phyloP scores from a whole-genome alignment of 2,113 vertebrate species.

The Zootoca vivipara region DNA sequence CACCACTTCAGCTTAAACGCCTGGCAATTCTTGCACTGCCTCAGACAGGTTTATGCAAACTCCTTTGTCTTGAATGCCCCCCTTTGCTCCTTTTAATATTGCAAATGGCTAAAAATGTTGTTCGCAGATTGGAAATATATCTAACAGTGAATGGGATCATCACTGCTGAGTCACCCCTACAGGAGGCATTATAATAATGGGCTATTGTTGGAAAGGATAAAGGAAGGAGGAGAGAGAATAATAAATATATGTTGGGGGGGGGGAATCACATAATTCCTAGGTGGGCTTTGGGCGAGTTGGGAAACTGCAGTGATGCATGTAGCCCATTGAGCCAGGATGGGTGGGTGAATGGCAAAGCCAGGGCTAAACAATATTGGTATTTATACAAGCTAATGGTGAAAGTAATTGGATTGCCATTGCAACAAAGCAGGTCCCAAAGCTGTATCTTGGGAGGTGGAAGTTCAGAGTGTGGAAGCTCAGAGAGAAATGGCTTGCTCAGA shows the following conservation, averaged over 20 bases:
- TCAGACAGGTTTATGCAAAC: constrained; percentile 6
- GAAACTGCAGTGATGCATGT: too few species aligned
- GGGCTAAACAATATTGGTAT: too few species aligned
- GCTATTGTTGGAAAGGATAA: constrained; percentile 64
- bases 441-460: too few species aligned
- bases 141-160: constrained; percentile 61
- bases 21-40: constrained; percentile 7
- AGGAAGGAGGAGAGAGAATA: not conserved
- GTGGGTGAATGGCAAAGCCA: too few species aligned
- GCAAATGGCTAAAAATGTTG: constrained; percentile 14
- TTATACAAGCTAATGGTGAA: too few species aligned
- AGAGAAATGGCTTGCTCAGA: too few species aligned
- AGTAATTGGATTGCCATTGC: too few species aligned
- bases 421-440: too few species aligned
- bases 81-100: not conserved
- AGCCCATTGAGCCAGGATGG: too few species aligned
- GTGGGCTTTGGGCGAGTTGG: not conserved
- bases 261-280: not conserved
- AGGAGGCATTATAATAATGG: constrained; percentile 52
- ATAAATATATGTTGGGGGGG: not conserved
- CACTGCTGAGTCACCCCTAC: constrained; percentile 62
- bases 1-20: constrained; percentile 16
- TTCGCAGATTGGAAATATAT: constrained; percentile 24
- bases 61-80: constrained; percentile 23
- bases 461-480: too few species aligned